Evolutionary conservation across 2,888 invertebrate genomes (phyloP), one percentile per base, ranked within the genome.

Genomic region (Diloba caeruleocephala): DNA sequence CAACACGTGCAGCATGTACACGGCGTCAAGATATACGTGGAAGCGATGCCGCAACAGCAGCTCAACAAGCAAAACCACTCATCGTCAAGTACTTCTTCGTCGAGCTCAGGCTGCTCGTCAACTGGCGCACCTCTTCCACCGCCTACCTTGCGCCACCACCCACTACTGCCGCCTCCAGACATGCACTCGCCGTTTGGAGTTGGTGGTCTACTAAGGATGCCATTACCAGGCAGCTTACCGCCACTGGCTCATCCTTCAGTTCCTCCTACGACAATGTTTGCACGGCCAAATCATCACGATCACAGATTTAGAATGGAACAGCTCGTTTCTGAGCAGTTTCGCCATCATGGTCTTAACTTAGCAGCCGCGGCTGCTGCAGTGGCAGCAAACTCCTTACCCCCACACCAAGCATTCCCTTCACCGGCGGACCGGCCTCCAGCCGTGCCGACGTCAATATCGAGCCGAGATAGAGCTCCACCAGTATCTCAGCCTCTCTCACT

Each of bases 1-100:
- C 98, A 99, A 85, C 99, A 99, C 87, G 98, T 97, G 19, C 99
- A 99, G 88, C 97, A 97, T 79, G 96, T 97, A 54, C 99, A 99
- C 82, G 98, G 98, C 13, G 96, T 99, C 60, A 97, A 98, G 88
- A 97, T 99, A 79, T 99, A 98, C 94, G 95, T 97, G 43, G 97
- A 97, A 76, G 94, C 94, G 44, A 80, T 90, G 69, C 90, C 92
- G 1, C 91, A 89, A 55, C 89, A 82, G 49, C 84, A 78, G 61
- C 86, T 82, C 4, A 86, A 77, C 58, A 87, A 95, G 83, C 93
- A 95, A 79, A 92, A 92, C 80, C 95, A 90, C 84, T 95, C 94
- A 28, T 88, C 94, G 1, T 95, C 94, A 25, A 95, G 94, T 74
- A 92, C 94, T 1, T 94, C 94, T 5, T 94, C 95, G 0, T 91